These are phyloP conservation scores for Sitophilus oryzae DNA, from an alignment of 1,140 invertebrate genomes.

Conservation along the genomic window DNA sequence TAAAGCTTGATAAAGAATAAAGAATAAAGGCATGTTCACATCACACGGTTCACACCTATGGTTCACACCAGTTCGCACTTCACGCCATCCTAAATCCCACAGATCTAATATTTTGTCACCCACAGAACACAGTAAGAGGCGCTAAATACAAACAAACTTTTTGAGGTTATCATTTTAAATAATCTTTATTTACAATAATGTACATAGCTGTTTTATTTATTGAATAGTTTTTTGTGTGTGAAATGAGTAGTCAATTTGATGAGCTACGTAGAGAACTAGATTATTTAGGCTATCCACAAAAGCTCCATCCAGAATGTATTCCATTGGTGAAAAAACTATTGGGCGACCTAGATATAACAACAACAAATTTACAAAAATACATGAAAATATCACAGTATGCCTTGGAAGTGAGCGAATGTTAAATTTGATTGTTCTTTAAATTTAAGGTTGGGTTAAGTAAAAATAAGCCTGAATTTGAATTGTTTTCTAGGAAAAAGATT, in stretches of 20 bases:
- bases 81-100: too few species aligned
- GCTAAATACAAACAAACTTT: too few species aligned
- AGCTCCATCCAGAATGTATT: conserved; percentile 63
- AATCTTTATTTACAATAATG: too few species aligned
- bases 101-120: too few species aligned
- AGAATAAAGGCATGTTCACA: too few species aligned
- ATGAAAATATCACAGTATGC: conserved; percentile 65
- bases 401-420: conserved; percentile 46
- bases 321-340: conserved; percentile 69
- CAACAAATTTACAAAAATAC: conserved; percentile 69
- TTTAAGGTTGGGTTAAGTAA: conserved; percentile 5
- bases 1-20: too few species aligned
- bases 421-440: conserved; percentile 2
- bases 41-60: too few species aligned
- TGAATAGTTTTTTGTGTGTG: too few species aligned
- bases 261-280: conserved; percentile 57
- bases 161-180: too few species aligned
- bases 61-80: too few species aligned
- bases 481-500: conserved; percentile 50
- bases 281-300: conserved; percentile 67
- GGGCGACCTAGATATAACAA: conserved; percentile 70
- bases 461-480: not conserved
- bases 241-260: conserved; percentile 46
- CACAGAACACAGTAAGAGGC: too few species aligned
- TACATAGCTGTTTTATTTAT: too few species aligned